Base-by-base conservation (phyloP, 2,797 vertebrate species). In the Buphagus erythrorhynchus region DNA sequence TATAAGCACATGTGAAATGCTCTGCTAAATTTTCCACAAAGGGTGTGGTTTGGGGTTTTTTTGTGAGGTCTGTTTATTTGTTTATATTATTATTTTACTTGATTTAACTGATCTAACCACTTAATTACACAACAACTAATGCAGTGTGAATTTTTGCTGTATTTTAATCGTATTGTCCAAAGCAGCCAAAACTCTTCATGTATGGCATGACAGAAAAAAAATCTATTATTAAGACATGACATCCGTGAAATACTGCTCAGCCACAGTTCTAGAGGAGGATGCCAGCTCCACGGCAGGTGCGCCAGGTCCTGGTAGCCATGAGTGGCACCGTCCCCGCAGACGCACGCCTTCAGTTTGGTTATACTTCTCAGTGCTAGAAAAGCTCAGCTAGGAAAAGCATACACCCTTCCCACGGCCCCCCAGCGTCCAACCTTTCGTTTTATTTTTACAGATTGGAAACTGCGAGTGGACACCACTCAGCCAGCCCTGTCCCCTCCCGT, bases 371-470 rank as follows among this genome's bases (percentile, higher is more conserved):
- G 49, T 1, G 8, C 33, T 29, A 26, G 6, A 16, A 22, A 45
- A 35, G 16, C 21, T 45, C 58, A 22, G 17, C 18, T 6, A 24
- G 4, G 2, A 19, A n/a, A 25, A 31, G 3, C 2, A 46, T 1
- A 11, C 24, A 10, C 4, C 9, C 5, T 11, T 16, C 16, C 25
- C 28, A 16, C 40, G 11, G 2, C 11, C 9, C 28, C 25, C 6
- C 52, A 16, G 4, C 0, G 8, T 1, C 48, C 29, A 46, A 8
- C 1, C 3, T 11, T 25, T 9, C 3, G 13, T 31, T 13, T 10
- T 9, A 6, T 10, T 14, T 12, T 8, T 11, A 9, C 0, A 20
- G 24, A 4, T 0, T 2, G 17, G 8, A 10, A 24, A 5, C 3
- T 9, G 24, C 0, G 45, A 28, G 29, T 0, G 8, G 5, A 6